Base-by-base conservation (phyloP, 2,797 vertebrate genomes). In the Cirrhinus molitorella region DNA sequence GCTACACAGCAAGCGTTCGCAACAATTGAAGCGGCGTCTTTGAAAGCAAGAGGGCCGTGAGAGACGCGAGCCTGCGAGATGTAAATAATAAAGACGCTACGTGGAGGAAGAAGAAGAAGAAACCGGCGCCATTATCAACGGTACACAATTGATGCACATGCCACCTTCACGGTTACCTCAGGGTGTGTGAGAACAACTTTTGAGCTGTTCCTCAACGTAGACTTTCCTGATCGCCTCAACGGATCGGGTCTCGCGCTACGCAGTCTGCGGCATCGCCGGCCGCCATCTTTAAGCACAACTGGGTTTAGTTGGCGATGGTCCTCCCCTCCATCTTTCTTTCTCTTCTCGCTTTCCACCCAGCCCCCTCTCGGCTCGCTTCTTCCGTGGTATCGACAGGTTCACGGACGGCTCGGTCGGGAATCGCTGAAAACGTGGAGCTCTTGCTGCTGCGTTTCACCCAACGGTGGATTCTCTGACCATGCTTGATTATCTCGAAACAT, bases 211-310 rank as follows among this genome's bases (percentile, higher is more conserved):
- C 84, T 91, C 91, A 90, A 85, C 85, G 90, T 88, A 91, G 92
- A 91, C 89, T 83, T 86, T 92, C 94, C 93, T 93, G 89, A 89
- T 90, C 88, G 91, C 92, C 90, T 91, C 89, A 92, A 87, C 76
- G 88, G 89, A 91, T 91, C 88, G 88, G 81, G 84, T 86, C 85
- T 91, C 87, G 90, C 89, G 91, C 92, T 94, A 93, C 94, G 94
- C 91, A 94, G 93, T 95, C 94, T 95, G 94, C 93, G 89, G 92
- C 91, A 91, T 93, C 93, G 89, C 91, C 88, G 89, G 94, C 91
- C 95, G 95, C 95, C 95, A 96, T 96, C 94, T 96, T 96, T 96
- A 94, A 95, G 95, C 93, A 94, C 93, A 90, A 91, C 91, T 92
- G 91, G 92, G 91, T 95, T 94, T 93, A 94, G 94, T 94, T 94